Evolutionary conservation across 23 tunicate genomes (phyloP).

Genomic region (Trididemnum nubilum): DNA sequence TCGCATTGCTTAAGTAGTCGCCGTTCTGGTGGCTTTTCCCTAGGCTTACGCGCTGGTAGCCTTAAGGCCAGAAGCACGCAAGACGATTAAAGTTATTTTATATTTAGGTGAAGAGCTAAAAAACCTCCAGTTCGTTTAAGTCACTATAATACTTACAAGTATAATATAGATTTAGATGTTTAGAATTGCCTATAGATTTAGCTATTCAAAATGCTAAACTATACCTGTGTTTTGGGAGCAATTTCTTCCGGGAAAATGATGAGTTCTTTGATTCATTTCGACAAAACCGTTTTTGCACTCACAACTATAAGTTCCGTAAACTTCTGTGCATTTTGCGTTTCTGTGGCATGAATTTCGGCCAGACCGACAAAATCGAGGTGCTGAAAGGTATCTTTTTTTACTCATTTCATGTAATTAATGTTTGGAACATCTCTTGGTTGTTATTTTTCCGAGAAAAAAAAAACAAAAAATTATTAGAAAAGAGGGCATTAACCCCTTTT

Average conservation of each 20-base stretch:
- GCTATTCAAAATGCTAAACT: not conserved
- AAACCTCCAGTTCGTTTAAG: too few relatives aligned
- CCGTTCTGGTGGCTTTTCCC: too few relatives aligned
- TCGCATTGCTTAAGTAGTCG: too few relatives aligned
- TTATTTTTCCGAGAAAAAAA: too few relatives aligned
- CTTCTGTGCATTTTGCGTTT: conserved; percentile 38
- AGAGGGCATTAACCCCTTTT: too few relatives aligned
- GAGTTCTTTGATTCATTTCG: not conserved
- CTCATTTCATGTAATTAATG: not conserved
- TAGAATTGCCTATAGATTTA: not conserved
- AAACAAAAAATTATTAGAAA: too few relatives aligned
- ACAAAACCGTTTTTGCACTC: conserved; percentile 35
- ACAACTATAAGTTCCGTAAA: conserved; percentile 44
- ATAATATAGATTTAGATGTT: too few relatives aligned
- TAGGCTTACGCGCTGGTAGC: too few relatives aligned
- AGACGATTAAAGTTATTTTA: too few relatives aligned
- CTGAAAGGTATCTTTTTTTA: not conserved
- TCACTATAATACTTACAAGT: too few relatives aligned
- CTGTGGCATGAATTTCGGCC: conserved; percentile 9
- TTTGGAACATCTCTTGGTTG: not conserved
- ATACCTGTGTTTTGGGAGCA: conserved; percentile 60
- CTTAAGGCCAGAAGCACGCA: too few relatives aligned
- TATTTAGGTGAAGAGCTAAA: too few relatives aligned
- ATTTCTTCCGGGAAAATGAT: conserved; percentile 46
- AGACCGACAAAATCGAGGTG: not conserved